Evolutionary conservation across 2,888 invertebrate species (phyloP).

Genomic region (Leptura quadrifasciata): DNA sequence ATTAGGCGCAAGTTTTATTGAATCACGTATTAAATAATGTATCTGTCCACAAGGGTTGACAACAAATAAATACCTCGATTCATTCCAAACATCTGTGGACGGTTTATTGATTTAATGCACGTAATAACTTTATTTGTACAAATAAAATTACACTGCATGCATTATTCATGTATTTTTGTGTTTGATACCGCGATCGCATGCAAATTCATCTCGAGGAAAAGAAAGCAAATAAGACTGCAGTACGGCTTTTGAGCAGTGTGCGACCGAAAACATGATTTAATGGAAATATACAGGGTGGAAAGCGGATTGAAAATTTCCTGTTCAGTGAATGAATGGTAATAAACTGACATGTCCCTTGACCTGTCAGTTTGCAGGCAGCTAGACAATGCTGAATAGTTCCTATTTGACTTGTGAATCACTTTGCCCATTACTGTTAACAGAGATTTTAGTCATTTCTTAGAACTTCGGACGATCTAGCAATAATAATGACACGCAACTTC

Average conservation of each 20-base stretch:
- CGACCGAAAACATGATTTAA: background rate
- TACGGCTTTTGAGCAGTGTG: slow-evolving; percentile 9
- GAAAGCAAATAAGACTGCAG: slow-evolving; percentile 16
- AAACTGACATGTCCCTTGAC: no score
- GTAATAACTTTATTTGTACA: slow-evolving; percentile 43
- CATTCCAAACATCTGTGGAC: slow-evolving; percentile 37
- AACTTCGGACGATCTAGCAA: no score
- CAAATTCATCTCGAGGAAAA: slow-evolving; percentile 2
- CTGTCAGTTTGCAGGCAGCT: no score
- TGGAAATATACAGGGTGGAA: background rate
- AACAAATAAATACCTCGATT: slow-evolving; percentile 30
- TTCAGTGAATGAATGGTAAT: background rate
- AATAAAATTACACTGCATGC: slow-evolving; percentile 44
- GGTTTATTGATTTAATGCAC: slow-evolving; percentile 34
- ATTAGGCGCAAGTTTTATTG: slow-evolving; percentile 24
- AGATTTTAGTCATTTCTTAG: no score
- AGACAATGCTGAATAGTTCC: no score
- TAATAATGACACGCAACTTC: no score
- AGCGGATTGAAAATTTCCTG: no score
- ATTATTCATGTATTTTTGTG: slow-evolving; percentile 38
- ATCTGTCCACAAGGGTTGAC: slow-evolving; percentile 27
- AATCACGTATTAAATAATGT: slow-evolving; percentile 22
- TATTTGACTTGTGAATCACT: no score
- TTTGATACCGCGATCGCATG: slow-evolving; percentile 5
- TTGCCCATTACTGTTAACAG: no score